Percentiles rank a stretch among this genome's conserved stretches.
phyloP scores from a whole-genome alignment of 2,797 vertebrate genomes.

The Toxotes lorentzi region DNA sequence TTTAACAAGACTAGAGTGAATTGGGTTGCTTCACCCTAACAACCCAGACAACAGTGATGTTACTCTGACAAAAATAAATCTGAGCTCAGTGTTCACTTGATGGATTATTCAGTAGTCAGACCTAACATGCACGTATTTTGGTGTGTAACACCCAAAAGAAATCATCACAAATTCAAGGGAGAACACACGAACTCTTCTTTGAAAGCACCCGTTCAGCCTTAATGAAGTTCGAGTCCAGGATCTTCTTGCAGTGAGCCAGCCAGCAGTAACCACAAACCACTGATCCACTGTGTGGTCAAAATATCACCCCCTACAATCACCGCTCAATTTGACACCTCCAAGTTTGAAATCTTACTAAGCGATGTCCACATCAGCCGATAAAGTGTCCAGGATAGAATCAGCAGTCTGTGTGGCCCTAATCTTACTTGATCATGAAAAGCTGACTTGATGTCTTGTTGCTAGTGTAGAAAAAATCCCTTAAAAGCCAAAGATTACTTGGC shows the following conservation, averaged over 20 bases:
- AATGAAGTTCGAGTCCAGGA: not conserved
- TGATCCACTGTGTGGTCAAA: slow-evolving; percentile 17
- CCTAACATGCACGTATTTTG: not conserved
- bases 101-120: not conserved
- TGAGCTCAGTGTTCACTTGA: not conserved
- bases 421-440: slow-evolving; percentile 40
- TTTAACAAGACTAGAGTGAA: not conserved
- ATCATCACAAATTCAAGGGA: not conserved
- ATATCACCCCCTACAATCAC: slow-evolving; percentile 24
- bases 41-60: not conserved
- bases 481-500: slow-evolving; percentile 54
- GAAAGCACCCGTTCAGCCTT: not conserved
- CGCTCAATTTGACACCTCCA: slow-evolving; percentile 5
- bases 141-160: not conserved
- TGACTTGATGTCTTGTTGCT: slow-evolving; percentile 48
- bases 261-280: slow-evolving; percentile 11
- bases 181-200: not conserved
- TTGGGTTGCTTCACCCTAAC: not conserved
- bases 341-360: slow-evolving; percentile 15
- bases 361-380: slow-evolving; percentile 5
- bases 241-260: not conserved
- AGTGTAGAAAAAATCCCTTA: slow-evolving; percentile 41
- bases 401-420: slow-evolving; percentile 29
- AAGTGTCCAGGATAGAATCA: slow-evolving; percentile 41
- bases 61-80: not conserved